Percentiles rank a stretch among this genome's conserved stretches.
Evolutionary conservation across 1,140 invertebrate genomes (phyloP).

Genomic region (Sycophaga agraensis): DNA sequence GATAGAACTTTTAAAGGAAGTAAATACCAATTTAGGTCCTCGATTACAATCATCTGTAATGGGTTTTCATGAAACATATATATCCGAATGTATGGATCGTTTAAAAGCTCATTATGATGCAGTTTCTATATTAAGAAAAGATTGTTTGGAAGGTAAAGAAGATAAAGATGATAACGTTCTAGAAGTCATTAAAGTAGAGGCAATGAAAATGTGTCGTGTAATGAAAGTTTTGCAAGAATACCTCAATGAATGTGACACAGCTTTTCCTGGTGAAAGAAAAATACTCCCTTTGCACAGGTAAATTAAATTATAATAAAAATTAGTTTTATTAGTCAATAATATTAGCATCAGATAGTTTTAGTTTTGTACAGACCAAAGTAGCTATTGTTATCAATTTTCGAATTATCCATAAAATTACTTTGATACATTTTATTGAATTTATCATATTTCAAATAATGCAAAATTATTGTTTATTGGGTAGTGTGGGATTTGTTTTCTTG

Average conservation of each 20-base stretch:
- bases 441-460: too few species aligned
- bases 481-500: too few species aligned
- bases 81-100: conserved; percentile 85
- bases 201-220: conserved; percentile 90
- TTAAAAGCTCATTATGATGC: conserved; percentile 81
- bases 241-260: conserved; percentile 91
- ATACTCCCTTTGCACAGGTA: conserved; percentile 85
- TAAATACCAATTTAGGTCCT: conserved; percentile 90
- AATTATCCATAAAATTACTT: too few species aligned
- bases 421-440: too few species aligned
- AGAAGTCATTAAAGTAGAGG: conserved; percentile 65
- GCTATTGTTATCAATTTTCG: too few species aligned
- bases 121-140: conserved; percentile 64
- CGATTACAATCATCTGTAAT: conserved; percentile 73
- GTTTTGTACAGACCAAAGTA: too few species aligned
- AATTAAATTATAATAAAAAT: neutral
- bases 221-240: conserved; percentile 95
- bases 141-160: conserved; percentile 58
- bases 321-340: too few species aligned
- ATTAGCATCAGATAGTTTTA: too few species aligned
- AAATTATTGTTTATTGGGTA: too few species aligned
- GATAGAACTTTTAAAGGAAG: conserved; percentile 89
- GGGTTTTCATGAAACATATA: conserved; percentile 87
- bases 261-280: conserved; percentile 86
- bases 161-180: conserved; percentile 47